A percentile compares a stretch with the other conserved stretches of the same genome.
phyloP scores from a whole-genome alignment of 2,797 vertebrate genomes.

The Eremophila alpestris region DNA sequence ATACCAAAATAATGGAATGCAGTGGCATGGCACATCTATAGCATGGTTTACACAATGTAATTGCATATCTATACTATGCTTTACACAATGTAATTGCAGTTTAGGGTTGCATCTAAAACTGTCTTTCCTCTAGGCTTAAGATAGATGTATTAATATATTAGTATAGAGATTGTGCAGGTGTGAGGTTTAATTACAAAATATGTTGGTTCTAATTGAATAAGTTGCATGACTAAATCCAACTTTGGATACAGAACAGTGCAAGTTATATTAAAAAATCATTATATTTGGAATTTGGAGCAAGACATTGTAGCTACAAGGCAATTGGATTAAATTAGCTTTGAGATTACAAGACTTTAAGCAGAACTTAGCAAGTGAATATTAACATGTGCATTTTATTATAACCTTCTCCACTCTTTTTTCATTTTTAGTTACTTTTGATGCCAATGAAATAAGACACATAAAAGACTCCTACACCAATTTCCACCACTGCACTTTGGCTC shows the following conservation, averaged over 20 bases:
- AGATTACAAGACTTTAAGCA: constrained; percentile 69
- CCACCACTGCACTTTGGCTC: constrained; percentile 6
- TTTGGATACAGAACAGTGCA: constrained; percentile 62
- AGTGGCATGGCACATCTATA: background rate
- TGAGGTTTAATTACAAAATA: constrained; percentile 60
- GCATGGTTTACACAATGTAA: background rate
- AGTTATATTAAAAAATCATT: constrained; percentile 76
- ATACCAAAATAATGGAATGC: background rate
- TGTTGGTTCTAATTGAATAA: constrained; percentile 61
- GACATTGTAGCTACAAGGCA: constrained; percentile 71
- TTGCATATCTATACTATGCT: background rate
- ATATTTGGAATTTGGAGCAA: constrained; percentile 69
- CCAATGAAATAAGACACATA: constrained; percentile 14
- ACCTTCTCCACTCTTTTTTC: background rate
- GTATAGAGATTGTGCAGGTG: background rate
- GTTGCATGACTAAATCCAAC: constrained; percentile 65
- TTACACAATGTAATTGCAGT: background rate
- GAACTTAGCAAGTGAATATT: constrained; percentile 70
- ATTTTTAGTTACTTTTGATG: constrained; percentile 49
- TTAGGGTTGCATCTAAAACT: background rate
- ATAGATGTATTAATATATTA: constrained; percentile 9
- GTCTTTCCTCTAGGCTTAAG: background rate
- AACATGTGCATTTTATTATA: constrained; percentile 69
- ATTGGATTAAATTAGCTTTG: constrained; percentile 72
- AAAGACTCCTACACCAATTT: constrained; percentile 57